Evolutionary conservation across 2,797 vertebrate species (phyloP).

Genomic region (Sebastes matsubarae): DNA sequence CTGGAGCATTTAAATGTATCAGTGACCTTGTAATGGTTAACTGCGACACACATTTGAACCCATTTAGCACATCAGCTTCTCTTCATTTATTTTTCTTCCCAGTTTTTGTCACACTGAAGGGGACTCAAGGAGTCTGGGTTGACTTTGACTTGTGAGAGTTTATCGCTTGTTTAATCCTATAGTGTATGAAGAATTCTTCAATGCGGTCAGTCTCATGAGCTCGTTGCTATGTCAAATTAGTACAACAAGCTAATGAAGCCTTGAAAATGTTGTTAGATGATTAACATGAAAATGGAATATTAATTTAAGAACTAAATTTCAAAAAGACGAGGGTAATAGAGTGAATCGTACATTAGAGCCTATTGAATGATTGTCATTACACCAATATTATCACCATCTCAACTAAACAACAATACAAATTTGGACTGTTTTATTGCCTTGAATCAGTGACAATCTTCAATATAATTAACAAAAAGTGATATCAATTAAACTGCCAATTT

Average conservation of each 20-base stretch:
- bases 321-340: conserved; percentile 68
- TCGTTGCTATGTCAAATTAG: conserved; percentile 55
- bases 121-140: conserved; percentile 51
- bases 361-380: conserved; percentile 69
- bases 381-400: conserved; percentile 58
- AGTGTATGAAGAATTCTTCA: conserved; percentile 28
- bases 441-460: conserved; percentile 44
- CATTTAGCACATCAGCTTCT: conserved; percentile 85
- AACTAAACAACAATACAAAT: conserved; percentile 47
- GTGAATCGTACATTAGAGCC: conserved; percentile 65
- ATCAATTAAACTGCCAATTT: conserved; percentile 44
- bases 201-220: conserved; percentile 38
- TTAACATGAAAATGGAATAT: conserved; percentile 69
- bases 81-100: conserved; percentile 74
- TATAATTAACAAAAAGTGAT: conserved; percentile 34
- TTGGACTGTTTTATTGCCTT: conserved; percentile 38
- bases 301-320: conserved; percentile 66
- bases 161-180: conserved; percentile 15
- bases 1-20: conserved; percentile 86
- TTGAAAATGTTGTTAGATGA: conserved; percentile 68
- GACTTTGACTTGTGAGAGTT: conserved; percentile 43
- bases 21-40: conserved; percentile 90
- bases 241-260: conserved; percentile 67
- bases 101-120: conserved; percentile 61
- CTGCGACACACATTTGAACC: conserved; percentile 87